Conservation (phyloP, 2,113 vertebrate genomes). For the Erythrolamprus reginae region DNA sequence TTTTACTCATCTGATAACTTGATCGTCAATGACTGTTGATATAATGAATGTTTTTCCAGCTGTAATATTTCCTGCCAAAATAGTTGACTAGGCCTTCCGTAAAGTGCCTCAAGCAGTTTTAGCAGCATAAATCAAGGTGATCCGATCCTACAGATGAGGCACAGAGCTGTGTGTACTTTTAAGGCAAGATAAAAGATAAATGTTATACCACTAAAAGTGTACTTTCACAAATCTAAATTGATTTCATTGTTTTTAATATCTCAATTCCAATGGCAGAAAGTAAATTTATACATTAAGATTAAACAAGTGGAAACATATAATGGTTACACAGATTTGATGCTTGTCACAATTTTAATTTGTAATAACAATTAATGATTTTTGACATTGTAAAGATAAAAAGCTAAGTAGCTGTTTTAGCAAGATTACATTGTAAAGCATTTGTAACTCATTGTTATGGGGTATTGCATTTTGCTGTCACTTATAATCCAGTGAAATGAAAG, state of each 20-base stretch:
- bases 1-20: constrained; percentile 59
- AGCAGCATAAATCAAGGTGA: constrained; percentile 63
- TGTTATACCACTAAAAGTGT: constrained; percentile 35
- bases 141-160: constrained; percentile 43
- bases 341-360: constrained; percentile 53
- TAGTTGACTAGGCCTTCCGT: constrained; percentile 64
- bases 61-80: constrained; percentile 68
- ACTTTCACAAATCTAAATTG: constrained; percentile 35
- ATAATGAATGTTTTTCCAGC: constrained; percentile 69
- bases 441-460: constrained; percentile 54
- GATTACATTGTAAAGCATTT: constrained; percentile 57
- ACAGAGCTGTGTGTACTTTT: constrained; percentile 19
- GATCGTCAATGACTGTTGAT: constrained; percentile 62
- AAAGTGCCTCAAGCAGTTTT: constrained; percentile 69
- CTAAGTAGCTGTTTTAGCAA: constrained; percentile 53
- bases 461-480: constrained; percentile 59
- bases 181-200: constrained; percentile 37
- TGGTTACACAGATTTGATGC: constrained; percentile 30
- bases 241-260: constrained; percentile 51
- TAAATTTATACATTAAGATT: constrained; percentile 51
- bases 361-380: constrained; percentile 53
- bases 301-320: constrained; percentile 53
- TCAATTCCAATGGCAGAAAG: constrained; percentile 32
- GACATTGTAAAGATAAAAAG: constrained; percentile 51
- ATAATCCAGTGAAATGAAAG: constrained; percentile 60